A percentile compares a stretch with the other conserved stretches of the same genome.
Evolutionary conservation across 2,797 vertebrate genomes (phyloP).

Genomic region (Mormyrops boulengeri): DNA sequence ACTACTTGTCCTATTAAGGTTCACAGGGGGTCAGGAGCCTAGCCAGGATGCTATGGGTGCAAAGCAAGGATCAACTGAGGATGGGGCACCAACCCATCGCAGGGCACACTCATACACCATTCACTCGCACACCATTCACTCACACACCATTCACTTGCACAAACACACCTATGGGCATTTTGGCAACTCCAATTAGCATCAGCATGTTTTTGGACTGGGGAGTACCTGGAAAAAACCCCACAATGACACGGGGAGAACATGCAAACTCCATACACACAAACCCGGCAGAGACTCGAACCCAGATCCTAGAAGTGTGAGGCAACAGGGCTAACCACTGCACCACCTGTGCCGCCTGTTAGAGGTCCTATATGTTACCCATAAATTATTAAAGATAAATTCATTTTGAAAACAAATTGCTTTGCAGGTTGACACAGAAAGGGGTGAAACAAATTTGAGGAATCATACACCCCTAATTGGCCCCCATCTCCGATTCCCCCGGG

Average conservation of each 20-base stretch:
- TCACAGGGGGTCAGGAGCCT: neutral
- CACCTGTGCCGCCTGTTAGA: neutral
- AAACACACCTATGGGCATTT: neutral
- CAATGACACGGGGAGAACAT: neutral
- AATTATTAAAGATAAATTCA: neutral
- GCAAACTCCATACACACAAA: neutral
- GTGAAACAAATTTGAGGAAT: neutral
- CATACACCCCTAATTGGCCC: neutral
- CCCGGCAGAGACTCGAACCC: neutral
- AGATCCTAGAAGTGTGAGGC: neutral
- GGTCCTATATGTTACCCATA: neutral
- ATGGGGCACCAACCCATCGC: neutral
- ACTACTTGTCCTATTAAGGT: neutral
- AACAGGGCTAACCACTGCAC: neutral
- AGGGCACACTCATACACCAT: neutral
- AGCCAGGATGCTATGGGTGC: neutral
- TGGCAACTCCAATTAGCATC: neutral
- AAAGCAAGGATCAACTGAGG: neutral
- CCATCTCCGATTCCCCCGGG: neutral
- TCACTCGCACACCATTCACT: no score
- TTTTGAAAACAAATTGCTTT: neutral
- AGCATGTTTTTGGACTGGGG: neutral
- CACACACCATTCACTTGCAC: neutral
- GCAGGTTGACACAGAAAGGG: neutral
- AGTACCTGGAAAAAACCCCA: neutral